Conservation (phyloP, 2,797 vertebrate species). For the Semaprochilodus insignis region DNA sequence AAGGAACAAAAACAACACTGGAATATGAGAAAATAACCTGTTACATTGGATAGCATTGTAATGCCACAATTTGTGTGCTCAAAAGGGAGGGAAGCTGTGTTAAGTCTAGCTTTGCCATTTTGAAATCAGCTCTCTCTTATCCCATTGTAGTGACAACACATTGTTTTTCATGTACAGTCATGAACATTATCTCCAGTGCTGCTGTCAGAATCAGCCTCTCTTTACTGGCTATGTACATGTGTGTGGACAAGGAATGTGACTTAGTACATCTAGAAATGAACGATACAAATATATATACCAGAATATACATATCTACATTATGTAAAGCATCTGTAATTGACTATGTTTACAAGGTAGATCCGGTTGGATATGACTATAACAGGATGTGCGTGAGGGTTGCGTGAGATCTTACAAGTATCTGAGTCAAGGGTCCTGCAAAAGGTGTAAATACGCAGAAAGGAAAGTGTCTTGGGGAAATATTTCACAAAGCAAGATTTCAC, state of each 20-base stretch:
- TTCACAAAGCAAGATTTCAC: too few species aligned
- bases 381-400: too few species aligned
- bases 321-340: too few species aligned
- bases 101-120: neutral
- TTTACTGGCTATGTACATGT: neutral
- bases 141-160: neutral
- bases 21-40: conserved; percentile 15
- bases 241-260: neutral
- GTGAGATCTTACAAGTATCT: too few species aligned
- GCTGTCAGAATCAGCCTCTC: neutral
- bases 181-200: neutral
- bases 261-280: neutral
- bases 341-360: too few species aligned
- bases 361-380: too few species aligned
- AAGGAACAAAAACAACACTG: conserved; percentile 17
- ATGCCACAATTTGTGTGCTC: conserved; percentile 11
- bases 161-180: neutral
- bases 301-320: too few species aligned
- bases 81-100: neutral
- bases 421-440: too few species aligned
- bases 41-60: conserved; percentile 7
- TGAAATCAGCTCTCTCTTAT: neutral
- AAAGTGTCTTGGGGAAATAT: too few species aligned
- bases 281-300: neutral
- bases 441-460: too few species aligned